These are phyloP conservation scores for Bilobella aurantiaca DNA, from an alignment of 1,140 invertebrate species.

Conservation along the genomic window DNA sequence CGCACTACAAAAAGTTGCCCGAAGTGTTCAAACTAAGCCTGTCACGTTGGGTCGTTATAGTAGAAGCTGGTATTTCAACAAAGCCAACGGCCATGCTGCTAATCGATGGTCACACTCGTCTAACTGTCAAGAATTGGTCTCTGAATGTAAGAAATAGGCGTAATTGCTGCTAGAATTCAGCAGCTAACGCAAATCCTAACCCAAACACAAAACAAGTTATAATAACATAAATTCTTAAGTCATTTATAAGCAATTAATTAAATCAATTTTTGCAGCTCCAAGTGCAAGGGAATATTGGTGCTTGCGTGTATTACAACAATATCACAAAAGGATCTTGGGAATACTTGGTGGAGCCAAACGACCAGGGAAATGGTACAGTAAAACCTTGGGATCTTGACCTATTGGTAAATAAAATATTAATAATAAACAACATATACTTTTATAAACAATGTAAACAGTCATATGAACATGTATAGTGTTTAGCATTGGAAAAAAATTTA, in stretches of 20 bases:
- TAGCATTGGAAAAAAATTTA: too few relatives aligned
- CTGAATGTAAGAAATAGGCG: background rate
- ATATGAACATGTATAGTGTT: too few relatives aligned
- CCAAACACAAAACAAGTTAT: too few relatives aligned
- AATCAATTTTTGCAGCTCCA: background rate
- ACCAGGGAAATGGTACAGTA: background rate
- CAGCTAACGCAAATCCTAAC: too few relatives aligned
- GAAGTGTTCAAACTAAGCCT: background rate
- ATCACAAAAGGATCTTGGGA: background rate
- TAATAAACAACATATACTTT: too few relatives aligned
- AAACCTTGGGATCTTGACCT: background rate
- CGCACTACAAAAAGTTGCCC: background rate
- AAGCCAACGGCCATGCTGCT: background rate
- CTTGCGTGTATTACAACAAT: background rate
- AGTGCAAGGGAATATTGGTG: background rate
- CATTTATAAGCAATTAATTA: background rate
- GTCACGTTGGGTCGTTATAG: background rate
- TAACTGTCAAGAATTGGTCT: background rate
- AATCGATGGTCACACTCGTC: background rate
- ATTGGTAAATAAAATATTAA: too few relatives aligned
- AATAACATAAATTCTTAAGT: too few relatives aligned
- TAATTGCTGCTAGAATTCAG: background rate
- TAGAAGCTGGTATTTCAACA: background rate
- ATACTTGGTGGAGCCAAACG: background rate
- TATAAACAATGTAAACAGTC: too few relatives aligned